A percentile compares a stretch with the other conserved stretches of the same genome.
These are phyloP conservation scores for Sternarchorhynchus goeldii DNA, from an alignment of 2,797 vertebrate species.

Conservation along the genomic window DNA sequence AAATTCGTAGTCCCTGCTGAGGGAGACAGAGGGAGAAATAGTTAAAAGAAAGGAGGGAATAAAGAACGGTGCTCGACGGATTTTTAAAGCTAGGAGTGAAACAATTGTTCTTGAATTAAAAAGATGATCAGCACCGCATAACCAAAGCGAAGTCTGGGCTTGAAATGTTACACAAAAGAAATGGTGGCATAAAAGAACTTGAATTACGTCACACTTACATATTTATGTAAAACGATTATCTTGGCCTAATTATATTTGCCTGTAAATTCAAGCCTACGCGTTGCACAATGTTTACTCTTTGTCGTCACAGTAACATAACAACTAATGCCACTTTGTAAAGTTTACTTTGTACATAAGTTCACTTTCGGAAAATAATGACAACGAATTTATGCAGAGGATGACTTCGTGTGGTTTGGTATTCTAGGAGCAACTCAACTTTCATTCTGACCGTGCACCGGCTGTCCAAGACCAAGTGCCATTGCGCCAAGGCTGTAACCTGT, in stretches of 20 bases:
- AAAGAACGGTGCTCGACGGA: conserved; percentile 24
- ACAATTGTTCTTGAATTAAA: conserved; percentile 12
- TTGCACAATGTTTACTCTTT: background rate
- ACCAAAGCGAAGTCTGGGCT: background rate
- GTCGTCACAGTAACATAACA: background rate
- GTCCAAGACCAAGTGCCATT: too few relatives aligned
- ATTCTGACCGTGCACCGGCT: too few relatives aligned
- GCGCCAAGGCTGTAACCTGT: too few relatives aligned
- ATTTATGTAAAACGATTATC: too few relatives aligned
- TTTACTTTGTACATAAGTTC: too few relatives aligned
- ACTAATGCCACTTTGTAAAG: background rate
- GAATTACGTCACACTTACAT: too few relatives aligned
- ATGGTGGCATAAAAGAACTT: background rate
- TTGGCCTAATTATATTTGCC: too few relatives aligned
- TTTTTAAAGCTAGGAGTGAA: background rate
- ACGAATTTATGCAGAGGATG: too few relatives aligned
- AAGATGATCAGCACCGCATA: background rate
- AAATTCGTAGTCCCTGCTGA: conserved; percentile 47
- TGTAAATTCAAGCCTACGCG: background rate
- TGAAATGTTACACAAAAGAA: conserved; percentile 5
- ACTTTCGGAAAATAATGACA: conserved; percentile 28
- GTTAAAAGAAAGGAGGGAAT: conserved; percentile 40
- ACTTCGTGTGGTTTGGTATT: too few relatives aligned
- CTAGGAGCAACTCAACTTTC: too few relatives aligned
- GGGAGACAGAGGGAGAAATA: conserved; percentile 42